A percentile compares a stretch with the other conserved stretches of the same genome.
These are phyloP conservation scores for Parascotia fuliginaria DNA, from an alignment of 2,888 invertebrate species.

Conservation along the genomic window DNA sequence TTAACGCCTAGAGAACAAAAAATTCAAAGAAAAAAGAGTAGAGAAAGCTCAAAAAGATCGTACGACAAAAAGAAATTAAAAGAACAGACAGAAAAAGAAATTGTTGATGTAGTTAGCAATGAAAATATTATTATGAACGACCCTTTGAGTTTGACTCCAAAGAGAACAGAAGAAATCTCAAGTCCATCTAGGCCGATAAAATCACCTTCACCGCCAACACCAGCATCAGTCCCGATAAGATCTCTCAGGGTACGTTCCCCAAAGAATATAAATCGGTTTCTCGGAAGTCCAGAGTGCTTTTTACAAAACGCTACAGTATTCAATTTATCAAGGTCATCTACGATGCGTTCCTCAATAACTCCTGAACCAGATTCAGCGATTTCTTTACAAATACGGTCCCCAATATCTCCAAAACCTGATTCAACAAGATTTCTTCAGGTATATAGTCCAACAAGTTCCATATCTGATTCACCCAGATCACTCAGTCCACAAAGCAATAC, in stretches of 20 bases:
- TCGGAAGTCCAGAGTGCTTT: neutral
- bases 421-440: neutral
- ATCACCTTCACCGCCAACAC: conserved; percentile 4
- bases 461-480: neutral
- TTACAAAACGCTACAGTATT: neutral
- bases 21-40: conserved; percentile 2
- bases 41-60: neutral
- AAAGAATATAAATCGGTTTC: neutral
- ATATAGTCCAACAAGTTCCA: neutral
- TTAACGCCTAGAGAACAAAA: conserved; percentile 7
- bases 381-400: conserved; percentile 3
- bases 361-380: conserved; percentile 3
- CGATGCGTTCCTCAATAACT: conserved; percentile 4
- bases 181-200: conserved; percentile 3
- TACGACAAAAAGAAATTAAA: neutral
- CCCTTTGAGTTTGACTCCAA: conserved; percentile 4
- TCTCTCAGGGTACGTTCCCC: neutral
- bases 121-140: conserved; percentile 3
- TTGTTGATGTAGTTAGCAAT: neutral
- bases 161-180: conserved; percentile 2
- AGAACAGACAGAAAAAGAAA: neutral
- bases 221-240: conserved; percentile 5
- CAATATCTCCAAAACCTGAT: conserved; percentile 3
- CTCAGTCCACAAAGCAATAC: neutral
- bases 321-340: conserved; percentile 5